phyloP scores from a whole-genome alignment of 1,140 invertebrate species.

The Panagrolaimus sp. region DNA sequence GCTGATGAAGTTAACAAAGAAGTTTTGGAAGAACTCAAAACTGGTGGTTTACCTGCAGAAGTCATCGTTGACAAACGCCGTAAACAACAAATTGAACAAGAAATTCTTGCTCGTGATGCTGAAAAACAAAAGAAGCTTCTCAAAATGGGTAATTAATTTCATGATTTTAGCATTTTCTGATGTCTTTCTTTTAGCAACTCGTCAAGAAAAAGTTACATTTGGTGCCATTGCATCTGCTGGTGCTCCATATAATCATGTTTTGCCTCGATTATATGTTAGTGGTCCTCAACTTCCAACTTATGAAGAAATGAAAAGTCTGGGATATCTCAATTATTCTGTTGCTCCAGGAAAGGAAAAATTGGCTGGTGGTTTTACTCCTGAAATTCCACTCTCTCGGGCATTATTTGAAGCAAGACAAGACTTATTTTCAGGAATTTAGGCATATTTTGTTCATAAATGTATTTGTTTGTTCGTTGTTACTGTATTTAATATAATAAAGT shows the following conservation, averaged over 20 bases:
- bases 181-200: constrained; percentile 6
- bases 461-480: no score
- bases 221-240: constrained; percentile 33
- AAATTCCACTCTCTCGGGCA: constrained; percentile 77
- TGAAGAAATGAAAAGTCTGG: constrained; percentile 67
- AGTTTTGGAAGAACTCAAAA: constrained; percentile 55
- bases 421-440: constrained; percentile 63
- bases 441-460: neutral
- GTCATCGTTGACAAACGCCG: constrained; percentile 79
- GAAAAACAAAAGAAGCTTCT: constrained; percentile 40
- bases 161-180: neutral
- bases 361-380: constrained; percentile 79
- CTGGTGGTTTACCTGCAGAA: constrained; percentile 63
- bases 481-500: no score
- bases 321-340: constrained; percentile 72
- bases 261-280: constrained; percentile 65
- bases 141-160: constrained; percentile 15
- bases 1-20: constrained; percentile 17
- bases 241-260: constrained; percentile 65
- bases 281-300: constrained; percentile 71
- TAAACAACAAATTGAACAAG: constrained; percentile 68
- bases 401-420: constrained; percentile 83
- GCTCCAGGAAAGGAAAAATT: constrained; percentile 45
- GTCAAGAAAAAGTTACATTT: constrained; percentile 58
- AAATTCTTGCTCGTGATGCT: constrained; percentile 60